Base-by-base conservation (phyloP, 2,797 vertebrate genomes). In the Picus viridis region DNA sequence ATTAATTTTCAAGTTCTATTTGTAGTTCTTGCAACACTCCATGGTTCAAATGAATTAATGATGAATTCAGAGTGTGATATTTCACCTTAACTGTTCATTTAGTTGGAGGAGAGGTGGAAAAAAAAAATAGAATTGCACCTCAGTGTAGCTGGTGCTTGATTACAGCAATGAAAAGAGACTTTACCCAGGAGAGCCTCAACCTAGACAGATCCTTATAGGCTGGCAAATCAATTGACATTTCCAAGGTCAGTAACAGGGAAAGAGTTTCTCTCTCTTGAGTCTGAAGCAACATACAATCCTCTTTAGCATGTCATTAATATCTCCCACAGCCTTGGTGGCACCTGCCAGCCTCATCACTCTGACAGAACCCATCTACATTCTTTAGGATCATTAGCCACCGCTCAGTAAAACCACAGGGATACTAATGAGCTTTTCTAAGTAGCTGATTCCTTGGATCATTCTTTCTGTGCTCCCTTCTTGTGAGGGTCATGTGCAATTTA, bases 171-270 rank as follows among this genome's bases (percentile, higher is more conserved):
- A n/a, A 65, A 65, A 79, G 81, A 92, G 90, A 27, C 85, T 90
- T 87, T 32, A 49, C 59, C 76, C 92, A 78, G 82, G 82, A 89
- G 87, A 94, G 68, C 58, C 92, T 83, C 49, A 87, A 4, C 62
- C 76, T 72, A 83, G 81, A 73, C 82, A 30, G 64, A 49, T 49
- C 17, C 74, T 20, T 45, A 70, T 72, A 85, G 62, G 47, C 2
- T 67, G 70, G 84, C 63, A 91, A 87, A 85, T 88, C 89, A 88
- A 86, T 86, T 75, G 56, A 56, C 71, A 41, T 59, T 84, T 3
- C 89, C 88, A 95, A 95, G 94, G 95, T 94, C 91, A 91, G 61
- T 34, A 70, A 63, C 0, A 0, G 29, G 70, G 61, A 77, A 14
- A 36, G 63, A 29, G 71, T 54, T 88, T 59, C 45, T 47, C 2